Evolutionary conservation across 1,140 invertebrate species (phyloP), one percentile per base, ranked within the genome.

Genomic region (Brachionus koreanus): DNA sequence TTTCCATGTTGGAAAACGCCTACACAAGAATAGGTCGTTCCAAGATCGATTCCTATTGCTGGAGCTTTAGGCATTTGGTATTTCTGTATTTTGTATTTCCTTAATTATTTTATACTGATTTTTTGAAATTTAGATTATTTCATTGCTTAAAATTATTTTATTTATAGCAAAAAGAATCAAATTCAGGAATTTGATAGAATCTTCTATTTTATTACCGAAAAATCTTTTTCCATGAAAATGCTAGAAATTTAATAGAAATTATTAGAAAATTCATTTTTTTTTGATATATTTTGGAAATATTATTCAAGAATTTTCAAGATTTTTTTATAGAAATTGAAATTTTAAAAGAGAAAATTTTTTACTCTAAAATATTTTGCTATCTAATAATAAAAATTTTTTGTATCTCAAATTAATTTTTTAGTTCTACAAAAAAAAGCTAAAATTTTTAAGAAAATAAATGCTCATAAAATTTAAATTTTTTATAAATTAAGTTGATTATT

Each of bases 1-100:
- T 94, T 93, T 39, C 94, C 93, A 86, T 95, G 89, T 84, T 90
- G 89, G 85, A 89, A 90, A 6, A 90, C 88, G 42, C 88, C 90
- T 49, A 90, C 89, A 85, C 88, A 88, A 35, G 82, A 83, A 49
- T 83, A 83, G n/a, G 82, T 83, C 35, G 82, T 83, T 35, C 82
- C 89, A 87, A 61, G 76, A 85, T 87, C 86, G 37, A 87, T 86
- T 61, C 86, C 86, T 29, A 87, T 83, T 35, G 86, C 85, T 69
- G 84, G 85, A 46, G 84, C 84, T 82, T 84, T 85, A 9, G 84
- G 83, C 85, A 46, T 77, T 79, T 35, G 61, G 13, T 75, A 43
- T 39, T 46, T 29, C 9, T 75, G 12, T n/a, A n/a, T n/a, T n/a
- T n/a, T 29, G 3, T 9, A 23, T 25, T 33, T 5, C 1, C 2